Percentiles rank a stretch among this genome's conserved stretches.
Evolutionary conservation across 2,888 invertebrate genomes (phyloP).

Genomic region (Opisthograptis luteolata): DNA sequence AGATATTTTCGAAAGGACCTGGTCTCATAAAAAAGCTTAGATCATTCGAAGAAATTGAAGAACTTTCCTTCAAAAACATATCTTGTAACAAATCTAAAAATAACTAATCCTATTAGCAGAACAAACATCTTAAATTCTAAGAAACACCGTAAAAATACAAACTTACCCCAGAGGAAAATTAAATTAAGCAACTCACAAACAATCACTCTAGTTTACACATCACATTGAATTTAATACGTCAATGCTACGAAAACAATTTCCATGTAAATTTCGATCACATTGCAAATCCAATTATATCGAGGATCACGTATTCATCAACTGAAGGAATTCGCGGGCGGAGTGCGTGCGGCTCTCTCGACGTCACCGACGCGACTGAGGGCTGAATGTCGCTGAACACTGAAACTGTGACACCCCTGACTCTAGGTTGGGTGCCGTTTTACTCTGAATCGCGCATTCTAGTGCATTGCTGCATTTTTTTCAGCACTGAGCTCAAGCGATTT

Average conservation of each 20-base stretch:
- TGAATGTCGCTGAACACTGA: conserved; percentile 8
- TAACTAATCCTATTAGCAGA: background rate
- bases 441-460: conserved; percentile 15
- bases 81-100: no score
- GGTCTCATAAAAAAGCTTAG: no score
- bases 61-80: no score
- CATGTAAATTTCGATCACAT: conserved; percentile 37
- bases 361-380: conserved; percentile 26
- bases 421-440: conserved; percentile 23
- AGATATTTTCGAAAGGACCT: no score
- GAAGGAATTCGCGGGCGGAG: background rate
- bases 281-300: conserved; percentile 33
- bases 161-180: conserved; percentile 29
- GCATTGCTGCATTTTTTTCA: conserved; percentile 23
- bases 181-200: conserved; percentile 25
- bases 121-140: background rate
- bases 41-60: no score
- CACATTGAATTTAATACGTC: conserved; percentile 29
- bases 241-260: conserved; percentile 32
- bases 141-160: conserved; percentile 2
- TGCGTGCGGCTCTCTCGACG: conserved; percentile 26
- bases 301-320: conserved; percentile 29
- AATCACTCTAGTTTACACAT: conserved; percentile 30
- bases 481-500: background rate
- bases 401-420: conserved; percentile 5